Evolutionary conservation across 64 coral and sea anemone species (phyloP).

Genomic region (Porites australiensis): DNA sequence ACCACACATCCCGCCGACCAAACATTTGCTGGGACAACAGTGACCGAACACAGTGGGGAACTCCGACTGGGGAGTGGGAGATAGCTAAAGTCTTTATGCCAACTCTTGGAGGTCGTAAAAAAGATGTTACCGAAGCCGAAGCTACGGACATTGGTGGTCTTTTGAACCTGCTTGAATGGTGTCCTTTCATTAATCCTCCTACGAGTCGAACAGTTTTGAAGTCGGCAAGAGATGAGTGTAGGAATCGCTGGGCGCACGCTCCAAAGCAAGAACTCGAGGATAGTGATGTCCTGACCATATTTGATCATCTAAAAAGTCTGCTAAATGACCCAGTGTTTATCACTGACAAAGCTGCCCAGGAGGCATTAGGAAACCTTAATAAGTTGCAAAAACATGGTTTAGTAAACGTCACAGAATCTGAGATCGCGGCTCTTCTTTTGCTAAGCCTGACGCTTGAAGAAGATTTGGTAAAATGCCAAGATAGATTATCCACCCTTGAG

Average conservation of each 20-base stretch:
- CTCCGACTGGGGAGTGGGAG: constrained; percentile 40
- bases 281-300: no score
- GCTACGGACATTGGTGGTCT: neutral
- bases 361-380: no score
- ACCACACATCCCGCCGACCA: neutral
- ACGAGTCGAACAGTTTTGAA: neutral
- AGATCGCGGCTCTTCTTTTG: no score
- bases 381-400: no score
- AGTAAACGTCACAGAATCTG: no score
- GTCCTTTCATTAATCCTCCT: neutral
- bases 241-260: constrained; percentile 59
- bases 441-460: no score
- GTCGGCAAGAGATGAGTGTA: neutral
- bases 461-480: no score
- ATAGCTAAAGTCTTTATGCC: constrained; percentile 73
- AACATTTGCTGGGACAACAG: constrained; percentile 42
- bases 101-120: constrained; percentile 3
- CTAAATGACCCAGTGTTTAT: constrained; percentile 58
- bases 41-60: constrained; percentile 49
- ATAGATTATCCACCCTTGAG: no score
- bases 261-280: neutral
- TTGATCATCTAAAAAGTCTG: neutral
- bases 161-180: neutral
- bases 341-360: no score
- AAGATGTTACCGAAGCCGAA: neutral